phyloP scores from a whole-genome alignment of 2,888 invertebrate species.

The Lithophane socia region DNA sequence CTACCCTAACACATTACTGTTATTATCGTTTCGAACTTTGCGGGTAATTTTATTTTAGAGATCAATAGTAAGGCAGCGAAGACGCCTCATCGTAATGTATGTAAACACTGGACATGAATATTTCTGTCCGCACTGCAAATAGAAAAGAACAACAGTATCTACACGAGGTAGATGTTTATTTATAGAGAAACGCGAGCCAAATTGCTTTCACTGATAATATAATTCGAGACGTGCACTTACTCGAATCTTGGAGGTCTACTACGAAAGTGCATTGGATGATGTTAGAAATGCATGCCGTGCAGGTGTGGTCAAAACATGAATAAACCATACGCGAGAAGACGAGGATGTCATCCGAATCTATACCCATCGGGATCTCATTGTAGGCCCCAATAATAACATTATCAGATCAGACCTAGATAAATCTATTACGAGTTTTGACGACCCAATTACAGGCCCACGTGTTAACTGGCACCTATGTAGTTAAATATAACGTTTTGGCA shows the following conservation, averaged over 20 bases:
- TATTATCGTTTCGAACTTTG: constrained; percentile 11
- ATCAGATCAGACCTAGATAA: constrained; percentile 38
- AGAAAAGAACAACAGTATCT: constrained; percentile 70
- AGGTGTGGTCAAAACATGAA: constrained; percentile 7
- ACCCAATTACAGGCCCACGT: constrained; percentile 52
- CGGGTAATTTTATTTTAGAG: constrained; percentile 18
- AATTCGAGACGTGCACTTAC: constrained; percentile 53
- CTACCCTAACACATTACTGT: not conserved
- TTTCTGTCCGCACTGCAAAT: constrained; percentile 69
- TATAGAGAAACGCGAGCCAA: constrained; percentile 83
- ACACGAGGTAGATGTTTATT: constrained; percentile 77
- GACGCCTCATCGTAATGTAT: constrained; percentile 31
- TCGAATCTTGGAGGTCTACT: constrained; percentile 44
- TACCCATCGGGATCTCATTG: not conserved
- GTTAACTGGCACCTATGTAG: constrained; percentile 38
- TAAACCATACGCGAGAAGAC: not conserved
- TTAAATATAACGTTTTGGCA: constrained; percentile 54
- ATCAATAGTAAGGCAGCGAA: constrained; percentile 7
- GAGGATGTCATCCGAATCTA: not conserved
- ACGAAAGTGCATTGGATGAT: constrained; percentile 44
- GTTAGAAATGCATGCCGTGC: constrained; percentile 23
- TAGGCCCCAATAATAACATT: constrained; percentile 39
- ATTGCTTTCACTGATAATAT: constrained; percentile 83
- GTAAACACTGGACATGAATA: constrained; percentile 62
- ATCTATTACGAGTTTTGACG: constrained; percentile 39